Conservation (phyloP, 2,888 invertebrate genomes). For the Athalia cordata region DNA sequence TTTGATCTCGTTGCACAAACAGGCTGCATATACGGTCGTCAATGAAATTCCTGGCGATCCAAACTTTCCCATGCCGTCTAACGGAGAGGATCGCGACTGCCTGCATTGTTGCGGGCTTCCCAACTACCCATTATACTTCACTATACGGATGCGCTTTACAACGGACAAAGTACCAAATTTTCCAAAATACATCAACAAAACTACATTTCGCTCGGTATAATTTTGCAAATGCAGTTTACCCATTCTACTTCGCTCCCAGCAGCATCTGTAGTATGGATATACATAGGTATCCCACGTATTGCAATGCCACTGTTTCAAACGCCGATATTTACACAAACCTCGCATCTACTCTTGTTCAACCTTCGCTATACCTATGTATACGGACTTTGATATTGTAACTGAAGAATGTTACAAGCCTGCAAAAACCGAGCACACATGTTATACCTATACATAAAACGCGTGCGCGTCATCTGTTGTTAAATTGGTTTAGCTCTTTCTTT, state of each 20-base stretch:
- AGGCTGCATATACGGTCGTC: conserved; percentile 32
- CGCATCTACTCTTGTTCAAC: no score
- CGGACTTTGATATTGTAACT: neutral
- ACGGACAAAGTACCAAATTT: conserved; percentile 44
- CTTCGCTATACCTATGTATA: neutral
- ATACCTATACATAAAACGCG: neutral
- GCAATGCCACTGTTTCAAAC: no score
- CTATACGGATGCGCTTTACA: conserved; percentile 30
- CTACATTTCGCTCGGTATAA: conserved; percentile 23
- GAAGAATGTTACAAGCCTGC: neutral
- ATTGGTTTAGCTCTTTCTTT: neutral
- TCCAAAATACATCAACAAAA: conserved; percentile 22
- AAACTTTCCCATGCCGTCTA: conserved; percentile 24
- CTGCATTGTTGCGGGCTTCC: conserved; percentile 44
- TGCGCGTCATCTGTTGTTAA: neutral
- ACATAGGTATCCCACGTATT: neutral
- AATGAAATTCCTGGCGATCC: conserved; percentile 45
- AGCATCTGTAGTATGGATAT: neutral
- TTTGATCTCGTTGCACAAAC: conserved; percentile 43
- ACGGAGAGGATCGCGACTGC: conserved; percentile 37
- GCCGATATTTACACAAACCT: no score
- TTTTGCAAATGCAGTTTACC: conserved; percentile 21
- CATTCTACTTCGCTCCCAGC: neutral
- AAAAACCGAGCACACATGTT: no score
- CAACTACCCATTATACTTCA: conserved; percentile 25